A percentile compares a stretch with the other conserved stretches of the same genome.
These are phyloP conservation scores for Morone chrysops DNA, from an alignment of 2,113 vertebrate species.

Conservation along the genomic window DNA sequence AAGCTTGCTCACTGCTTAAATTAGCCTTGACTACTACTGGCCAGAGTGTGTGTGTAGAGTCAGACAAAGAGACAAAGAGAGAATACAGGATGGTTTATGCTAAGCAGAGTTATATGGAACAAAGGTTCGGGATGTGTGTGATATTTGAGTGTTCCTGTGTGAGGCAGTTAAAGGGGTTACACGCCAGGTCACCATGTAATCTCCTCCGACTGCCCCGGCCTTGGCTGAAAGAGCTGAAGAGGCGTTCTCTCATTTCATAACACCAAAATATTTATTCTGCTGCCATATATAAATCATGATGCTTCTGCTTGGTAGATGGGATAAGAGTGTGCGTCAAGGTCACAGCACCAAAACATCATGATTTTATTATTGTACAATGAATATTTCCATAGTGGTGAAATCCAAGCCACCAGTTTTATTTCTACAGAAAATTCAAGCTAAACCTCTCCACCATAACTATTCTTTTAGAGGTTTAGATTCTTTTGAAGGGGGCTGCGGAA, in stretches of 20 bases:
- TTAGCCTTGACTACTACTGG: neutral
- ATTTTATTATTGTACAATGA: conserved; percentile 9
- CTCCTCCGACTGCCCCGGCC: neutral
- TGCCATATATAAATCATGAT: conserved; percentile 30
- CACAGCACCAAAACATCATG: conserved; percentile 6
- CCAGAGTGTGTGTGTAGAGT: neutral
- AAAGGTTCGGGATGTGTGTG: neutral
- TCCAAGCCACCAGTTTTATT: neutral
- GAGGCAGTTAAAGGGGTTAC: neutral
- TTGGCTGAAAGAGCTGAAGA: neutral
- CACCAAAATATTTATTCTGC: conserved; percentile 24
- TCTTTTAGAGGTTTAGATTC: neutral
- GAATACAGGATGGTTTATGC: neutral
- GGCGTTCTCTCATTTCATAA: neutral
- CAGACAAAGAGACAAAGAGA: neutral
- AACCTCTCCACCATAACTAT: neutral
- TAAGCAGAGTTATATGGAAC: neutral
- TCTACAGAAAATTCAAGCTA: neutral
- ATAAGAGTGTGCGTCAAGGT: conserved; percentile 25
- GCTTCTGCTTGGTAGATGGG: neutral
- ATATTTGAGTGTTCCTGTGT: neutral
- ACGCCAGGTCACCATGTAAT: conserved; percentile 1
- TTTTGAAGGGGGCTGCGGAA: neutral
- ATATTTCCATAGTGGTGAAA: conserved; percentile 28
- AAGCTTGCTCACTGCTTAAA: neutral